These are phyloP conservation scores for Mandrillus leucophaeus DNA, from an alignment of 2,113 vertebrate genomes.

Conservation along the genomic window DNA sequence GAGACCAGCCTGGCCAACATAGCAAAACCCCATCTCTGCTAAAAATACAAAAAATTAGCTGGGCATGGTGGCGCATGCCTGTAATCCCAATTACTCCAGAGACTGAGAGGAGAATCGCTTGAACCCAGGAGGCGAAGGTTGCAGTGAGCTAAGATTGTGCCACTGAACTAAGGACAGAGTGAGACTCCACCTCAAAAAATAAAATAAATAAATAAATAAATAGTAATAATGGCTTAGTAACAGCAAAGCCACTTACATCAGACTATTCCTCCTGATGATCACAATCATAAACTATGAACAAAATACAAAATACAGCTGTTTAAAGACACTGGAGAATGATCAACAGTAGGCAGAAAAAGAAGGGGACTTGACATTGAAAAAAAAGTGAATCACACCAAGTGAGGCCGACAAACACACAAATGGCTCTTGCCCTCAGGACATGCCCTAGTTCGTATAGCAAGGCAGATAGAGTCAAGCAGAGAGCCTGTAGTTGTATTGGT, in stretches of 20 bases:
- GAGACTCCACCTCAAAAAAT: no score
- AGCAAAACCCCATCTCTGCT: no score
- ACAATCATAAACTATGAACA: neutral
- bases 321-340: neutral
- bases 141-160: no score
- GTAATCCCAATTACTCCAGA: no score
- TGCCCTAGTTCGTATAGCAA: neutral
- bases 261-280: neutral
- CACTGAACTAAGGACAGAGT: no score
- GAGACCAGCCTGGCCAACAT: no score
- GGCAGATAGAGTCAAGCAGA: neutral
- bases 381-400: neutral
- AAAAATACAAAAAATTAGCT: no score
- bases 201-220: no score
- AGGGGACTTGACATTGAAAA: neutral
- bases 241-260: neutral
- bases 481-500: neutral
- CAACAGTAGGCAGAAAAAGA: neutral
- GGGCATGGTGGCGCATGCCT: no score
- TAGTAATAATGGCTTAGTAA: neutral
- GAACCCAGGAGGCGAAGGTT: no score
- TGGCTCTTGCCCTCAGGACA: neutral
- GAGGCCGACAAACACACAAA: neutral
- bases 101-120: no score
- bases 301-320: neutral